These are phyloP conservation scores for Trissonchulus sp. DNA, from an alignment of 2,888 invertebrate species.

Conservation along the genomic window DNA sequence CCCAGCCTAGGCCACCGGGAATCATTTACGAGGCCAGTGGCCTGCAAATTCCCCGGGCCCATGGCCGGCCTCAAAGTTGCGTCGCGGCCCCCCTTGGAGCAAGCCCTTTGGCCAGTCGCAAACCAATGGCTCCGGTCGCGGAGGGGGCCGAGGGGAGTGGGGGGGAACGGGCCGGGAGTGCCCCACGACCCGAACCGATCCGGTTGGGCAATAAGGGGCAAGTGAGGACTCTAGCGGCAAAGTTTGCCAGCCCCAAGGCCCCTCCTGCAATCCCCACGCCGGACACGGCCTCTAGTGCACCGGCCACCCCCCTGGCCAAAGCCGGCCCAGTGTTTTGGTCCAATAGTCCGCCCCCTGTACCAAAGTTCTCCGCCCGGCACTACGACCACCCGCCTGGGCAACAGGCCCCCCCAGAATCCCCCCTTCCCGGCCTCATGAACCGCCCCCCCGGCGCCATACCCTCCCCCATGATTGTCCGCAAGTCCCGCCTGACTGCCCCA, in stretches of 20 bases:
- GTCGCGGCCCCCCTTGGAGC: background rate
- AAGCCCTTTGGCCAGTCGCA: background rate
- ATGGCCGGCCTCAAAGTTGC: background rate
- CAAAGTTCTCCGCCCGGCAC: background rate
- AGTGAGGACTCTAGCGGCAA: conserved; percentile 1
- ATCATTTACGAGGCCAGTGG: too few species aligned
- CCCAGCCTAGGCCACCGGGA: too few species aligned
- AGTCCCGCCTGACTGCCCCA: too few species aligned
- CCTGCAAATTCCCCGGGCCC: too few species aligned
- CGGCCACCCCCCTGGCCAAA: background rate
- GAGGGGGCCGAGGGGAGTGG: background rate
- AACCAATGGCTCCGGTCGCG: background rate
- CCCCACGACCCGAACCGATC: background rate
- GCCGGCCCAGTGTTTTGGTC: background rate
- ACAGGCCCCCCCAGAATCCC: background rate
- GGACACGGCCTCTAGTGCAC: background rate
- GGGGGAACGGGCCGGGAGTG: background rate
- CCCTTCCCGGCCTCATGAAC: background rate
- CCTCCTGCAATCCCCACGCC: background rate
- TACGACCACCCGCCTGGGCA: background rate
- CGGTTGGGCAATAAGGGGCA: conserved; percentile 1
- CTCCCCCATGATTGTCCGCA: background rate
- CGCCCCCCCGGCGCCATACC: background rate
- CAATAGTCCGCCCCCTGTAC: background rate
- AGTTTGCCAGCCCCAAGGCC: background rate